Evolutionary conservation across 2,797 vertebrate species (phyloP).

Genomic region (Pygocentrus nattereri): DNA sequence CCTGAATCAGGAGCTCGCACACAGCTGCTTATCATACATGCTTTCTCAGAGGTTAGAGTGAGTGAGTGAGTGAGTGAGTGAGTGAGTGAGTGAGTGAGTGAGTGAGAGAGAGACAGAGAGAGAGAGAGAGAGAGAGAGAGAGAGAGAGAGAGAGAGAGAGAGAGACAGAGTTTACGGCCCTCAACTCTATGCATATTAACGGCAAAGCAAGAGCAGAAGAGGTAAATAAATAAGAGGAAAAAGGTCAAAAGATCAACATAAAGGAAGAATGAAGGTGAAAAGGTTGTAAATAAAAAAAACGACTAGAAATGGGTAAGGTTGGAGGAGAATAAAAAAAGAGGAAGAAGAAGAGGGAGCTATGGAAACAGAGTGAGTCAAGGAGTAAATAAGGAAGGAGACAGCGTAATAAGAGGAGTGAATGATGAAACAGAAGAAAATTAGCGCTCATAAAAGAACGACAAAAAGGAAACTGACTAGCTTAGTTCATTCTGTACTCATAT

Average conservation of each 20-base stretch:
- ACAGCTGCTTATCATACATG: conserved; percentile 61
- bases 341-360: conserved; percentile 20
- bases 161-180: neutral
- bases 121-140: neutral
- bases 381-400: conserved; percentile 27
- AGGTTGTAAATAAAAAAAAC: neutral
- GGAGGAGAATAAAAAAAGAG: conserved; percentile 23
- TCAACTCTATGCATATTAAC: neutral
- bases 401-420: conserved; percentile 49
- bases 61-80: neutral
- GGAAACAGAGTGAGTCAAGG: conserved; percentile 50
- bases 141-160: neutral
- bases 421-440: conserved; percentile 56
- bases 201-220: neutral
- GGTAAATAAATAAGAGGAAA: neutral
- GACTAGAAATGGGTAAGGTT: neutral
- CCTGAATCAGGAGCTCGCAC: conserved; percentile 19
- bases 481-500: conserved; percentile 23
- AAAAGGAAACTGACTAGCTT: conserved; percentile 34
- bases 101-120: neutral
- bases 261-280: neutral
- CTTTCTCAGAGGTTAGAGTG: conserved; percentile 52
- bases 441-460: conserved; percentile 13
- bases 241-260: neutral
- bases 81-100: conserved; percentile 13